A percentile compares a stretch with the other conserved stretches of the same genome.
Evolutionary conservation across 2,888 invertebrate genomes (phyloP).

Genomic region (Luperina nickerlii): DNA sequence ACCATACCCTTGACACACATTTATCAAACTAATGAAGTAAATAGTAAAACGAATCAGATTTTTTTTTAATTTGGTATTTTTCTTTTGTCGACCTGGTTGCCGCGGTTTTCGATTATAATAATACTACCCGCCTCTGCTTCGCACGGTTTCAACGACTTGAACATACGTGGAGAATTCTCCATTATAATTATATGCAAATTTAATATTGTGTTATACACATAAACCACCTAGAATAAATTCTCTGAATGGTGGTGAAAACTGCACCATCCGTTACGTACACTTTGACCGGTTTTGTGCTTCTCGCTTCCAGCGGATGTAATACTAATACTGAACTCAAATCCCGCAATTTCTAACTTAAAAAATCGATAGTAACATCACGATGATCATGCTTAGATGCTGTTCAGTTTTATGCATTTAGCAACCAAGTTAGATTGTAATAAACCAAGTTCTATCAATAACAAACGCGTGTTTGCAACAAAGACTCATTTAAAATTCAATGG

Average conservation of each 20-base stretch:
- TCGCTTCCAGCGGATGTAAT: too few species aligned
- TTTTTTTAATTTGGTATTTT: background rate
- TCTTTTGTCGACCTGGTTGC: background rate
- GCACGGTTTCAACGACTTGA: background rate
- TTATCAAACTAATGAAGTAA: background rate
- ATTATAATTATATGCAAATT: background rate
- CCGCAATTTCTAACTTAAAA: background rate
- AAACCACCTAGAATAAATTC: background rate
- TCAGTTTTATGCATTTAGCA: background rate
- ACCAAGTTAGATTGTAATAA: background rate
- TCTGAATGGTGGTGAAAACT: background rate
- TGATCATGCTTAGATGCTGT: background rate
- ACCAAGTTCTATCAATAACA: background rate
- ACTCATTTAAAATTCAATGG: constrained; percentile 49
- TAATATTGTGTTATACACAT: background rate
- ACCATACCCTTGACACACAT: background rate
- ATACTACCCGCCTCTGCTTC: background rate
- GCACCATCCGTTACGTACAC: background rate
- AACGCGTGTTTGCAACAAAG: constrained; percentile 30
- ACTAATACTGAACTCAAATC: background rate
- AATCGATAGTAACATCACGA: background rate
- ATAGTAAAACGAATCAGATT: background rate
- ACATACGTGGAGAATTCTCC: background rate
- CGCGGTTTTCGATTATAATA: background rate
- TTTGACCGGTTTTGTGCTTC: too few species aligned